Percentiles rank a stretch among this genome's conserved stretches.
phyloP scores from a whole-genome alignment of 2,888 invertebrate genomes.

The Chironomus riparius region DNA sequence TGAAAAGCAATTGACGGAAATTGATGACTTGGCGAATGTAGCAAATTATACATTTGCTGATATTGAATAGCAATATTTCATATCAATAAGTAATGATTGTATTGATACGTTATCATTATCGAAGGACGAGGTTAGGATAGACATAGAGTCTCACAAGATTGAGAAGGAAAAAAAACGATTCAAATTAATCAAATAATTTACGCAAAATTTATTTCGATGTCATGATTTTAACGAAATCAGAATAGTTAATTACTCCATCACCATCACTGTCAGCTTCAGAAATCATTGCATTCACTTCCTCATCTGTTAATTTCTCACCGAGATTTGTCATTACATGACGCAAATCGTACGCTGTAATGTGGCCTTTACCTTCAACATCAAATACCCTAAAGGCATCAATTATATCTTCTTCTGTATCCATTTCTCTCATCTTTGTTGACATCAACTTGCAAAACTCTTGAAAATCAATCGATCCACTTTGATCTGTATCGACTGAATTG shows the following conservation, averaged over 20 bases:
- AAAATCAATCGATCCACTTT: slow-evolving; percentile 98
- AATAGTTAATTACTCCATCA: slow-evolving; percentile 80
- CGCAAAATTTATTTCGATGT: slow-evolving; percentile 1
- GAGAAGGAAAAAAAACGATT: too few species aligned
- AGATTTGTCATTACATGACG: slow-evolving; percentile 99
- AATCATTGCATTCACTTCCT: slow-evolving; percentile 99
- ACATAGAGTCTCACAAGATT: too few species aligned
- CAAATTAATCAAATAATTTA: neutral
- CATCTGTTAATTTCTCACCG: slow-evolving; percentile 97
- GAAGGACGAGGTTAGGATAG: too few species aligned
- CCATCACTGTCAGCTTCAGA: slow-evolving; percentile 98
- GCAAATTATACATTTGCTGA: neutral
- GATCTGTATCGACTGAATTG: slow-evolving; percentile 81
- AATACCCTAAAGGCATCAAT: slow-evolving; percentile 98
- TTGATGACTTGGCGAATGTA: neutral
- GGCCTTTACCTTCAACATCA: slow-evolving; percentile 99
- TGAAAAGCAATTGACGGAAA: neutral
- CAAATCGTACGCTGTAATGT: slow-evolving; percentile 95
- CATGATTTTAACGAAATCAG: slow-evolving; percentile 31
- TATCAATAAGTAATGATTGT: neutral
- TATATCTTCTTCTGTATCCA: slow-evolving; percentile 98
- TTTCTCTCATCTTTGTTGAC: slow-evolving; percentile 99
- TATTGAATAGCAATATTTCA: neutral
- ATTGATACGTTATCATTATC: too few species aligned
- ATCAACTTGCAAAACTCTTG: slow-evolving; percentile 99